phyloP scores from a whole-genome alignment of 2,797 vertebrate genomes.

The Gila robusta region DNA sequence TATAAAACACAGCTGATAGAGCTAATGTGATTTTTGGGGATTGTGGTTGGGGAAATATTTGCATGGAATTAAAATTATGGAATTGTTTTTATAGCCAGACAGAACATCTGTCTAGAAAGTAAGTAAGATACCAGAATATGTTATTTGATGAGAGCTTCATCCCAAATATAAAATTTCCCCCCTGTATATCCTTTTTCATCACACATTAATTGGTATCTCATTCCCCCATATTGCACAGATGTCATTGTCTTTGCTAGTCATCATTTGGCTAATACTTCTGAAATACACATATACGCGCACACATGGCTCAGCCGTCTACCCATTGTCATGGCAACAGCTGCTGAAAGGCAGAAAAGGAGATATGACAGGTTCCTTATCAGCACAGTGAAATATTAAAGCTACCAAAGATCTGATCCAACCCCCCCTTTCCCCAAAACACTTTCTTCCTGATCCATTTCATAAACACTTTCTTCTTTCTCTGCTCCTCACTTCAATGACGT shows the following conservation, averaged over 20 bases:
- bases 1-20: conserved; percentile 20
- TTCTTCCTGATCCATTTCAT: conserved; percentile 56
- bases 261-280: conserved; percentile 52
- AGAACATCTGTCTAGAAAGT: conserved; percentile 11
- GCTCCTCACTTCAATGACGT: conserved; percentile 25
- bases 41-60: conserved; percentile 21
- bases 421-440: conserved; percentile 42
- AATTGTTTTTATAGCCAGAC: conserved; percentile 36
- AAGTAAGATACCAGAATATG: conserved; percentile 1
- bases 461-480: conserved; percentile 36
- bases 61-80: background rate
- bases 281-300: conserved; percentile 35
- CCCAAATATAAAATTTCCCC: background rate
- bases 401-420: conserved; percentile 64
- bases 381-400: conserved; percentile 70
- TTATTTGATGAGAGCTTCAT: conserved; percentile 10
- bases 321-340: conserved; percentile 70
- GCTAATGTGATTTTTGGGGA: conserved; percentile 27
- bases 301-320: conserved; percentile 54
- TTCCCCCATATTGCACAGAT: conserved; percentile 26
- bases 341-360: conserved; percentile 55
- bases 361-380: conserved; percentile 67
- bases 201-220: conserved; percentile 42
- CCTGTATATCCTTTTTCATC: conserved; percentile 3
- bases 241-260: conserved; percentile 50